Evolutionary conservation across 2,888 invertebrate species (phyloP).

Genomic region (Diplolepis rosae): DNA sequence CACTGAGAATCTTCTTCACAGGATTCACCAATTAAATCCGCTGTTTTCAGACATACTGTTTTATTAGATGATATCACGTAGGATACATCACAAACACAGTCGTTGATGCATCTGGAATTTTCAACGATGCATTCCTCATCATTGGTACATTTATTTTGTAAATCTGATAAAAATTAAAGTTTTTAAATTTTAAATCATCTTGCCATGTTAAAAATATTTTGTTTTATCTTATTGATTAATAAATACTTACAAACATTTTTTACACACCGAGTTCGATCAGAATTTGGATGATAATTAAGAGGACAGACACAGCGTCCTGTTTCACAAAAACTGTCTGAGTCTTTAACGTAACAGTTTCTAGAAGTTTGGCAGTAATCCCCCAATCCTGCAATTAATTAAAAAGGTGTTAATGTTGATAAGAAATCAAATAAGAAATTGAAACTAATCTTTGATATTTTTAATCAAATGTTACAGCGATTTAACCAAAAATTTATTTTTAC

Average conservation of each 20-base stretch:
- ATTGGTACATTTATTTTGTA: constrained; percentile 62
- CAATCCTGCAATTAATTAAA: constrained; percentile 57
- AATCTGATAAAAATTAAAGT: constrained; percentile 48
- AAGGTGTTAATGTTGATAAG: neutral
- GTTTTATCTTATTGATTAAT: neutral
- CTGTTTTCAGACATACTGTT: constrained; percentile 65
- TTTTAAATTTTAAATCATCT: neutral
- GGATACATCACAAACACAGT: constrained; percentile 66
- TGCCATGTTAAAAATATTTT: neutral
- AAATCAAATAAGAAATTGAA: neutral
- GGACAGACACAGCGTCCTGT: constrained; percentile 68
- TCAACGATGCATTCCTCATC: constrained; percentile 68
- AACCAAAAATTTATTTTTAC: too few relatives aligned
- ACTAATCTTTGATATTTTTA: too few relatives aligned
- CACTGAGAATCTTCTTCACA: constrained; percentile 68
- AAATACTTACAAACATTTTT: constrained; percentile 43
- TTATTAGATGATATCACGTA: constrained; percentile 63
- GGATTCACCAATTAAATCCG: constrained; percentile 62
- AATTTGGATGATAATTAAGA: constrained; percentile 63
- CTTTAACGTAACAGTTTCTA: constrained; percentile 67
- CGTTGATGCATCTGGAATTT: constrained; percentile 64
- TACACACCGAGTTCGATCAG: constrained; percentile 64
- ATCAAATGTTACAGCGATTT: too few relatives aligned
- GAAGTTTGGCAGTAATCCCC: constrained; percentile 66
- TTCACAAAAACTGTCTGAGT: constrained; percentile 64